A percentile compares a stretch with the other conserved stretches of the same genome.
phyloP scores from a whole-genome alignment of 2,113 vertebrate genomes.

The Steatornis caripensis region DNA sequence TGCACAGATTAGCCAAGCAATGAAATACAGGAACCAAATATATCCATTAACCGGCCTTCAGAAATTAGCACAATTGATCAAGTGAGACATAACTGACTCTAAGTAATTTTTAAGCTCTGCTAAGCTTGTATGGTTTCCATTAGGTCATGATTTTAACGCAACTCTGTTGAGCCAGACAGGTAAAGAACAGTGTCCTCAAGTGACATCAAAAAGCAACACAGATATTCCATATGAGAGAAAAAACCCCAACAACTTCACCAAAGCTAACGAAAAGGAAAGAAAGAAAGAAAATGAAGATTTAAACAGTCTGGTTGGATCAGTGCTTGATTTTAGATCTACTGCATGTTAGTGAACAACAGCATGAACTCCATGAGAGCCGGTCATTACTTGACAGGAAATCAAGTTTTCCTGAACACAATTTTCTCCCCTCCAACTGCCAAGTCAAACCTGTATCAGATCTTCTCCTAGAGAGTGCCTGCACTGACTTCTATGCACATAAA shows the following conservation, averaged over 20 bases:
- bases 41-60: not conserved
- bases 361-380: not conserved
- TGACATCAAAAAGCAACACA: not conserved
- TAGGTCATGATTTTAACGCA: not conserved
- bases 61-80: constrained; percentile 8
- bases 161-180: not conserved
- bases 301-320: not conserved
- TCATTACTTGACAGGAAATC: not conserved
- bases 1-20: not conserved
- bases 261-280: not conserved
- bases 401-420: not conserved
- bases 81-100: not conserved
- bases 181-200: not conserved
- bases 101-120: not conserved
- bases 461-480: not conserved
- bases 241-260: too few species aligned
- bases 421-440: not conserved
- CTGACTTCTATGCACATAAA: not conserved
- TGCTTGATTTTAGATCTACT: not conserved
- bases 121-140: not conserved
- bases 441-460: not conserved
- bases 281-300: not conserved
- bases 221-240: not conserved
- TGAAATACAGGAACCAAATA: constrained; percentile 26
- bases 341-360: not conserved